Evolutionary conservation across 2,113 vertebrate species (phyloP), one percentile per base, ranked within the genome.

Genomic region (Dipodomys ordii): DNA sequence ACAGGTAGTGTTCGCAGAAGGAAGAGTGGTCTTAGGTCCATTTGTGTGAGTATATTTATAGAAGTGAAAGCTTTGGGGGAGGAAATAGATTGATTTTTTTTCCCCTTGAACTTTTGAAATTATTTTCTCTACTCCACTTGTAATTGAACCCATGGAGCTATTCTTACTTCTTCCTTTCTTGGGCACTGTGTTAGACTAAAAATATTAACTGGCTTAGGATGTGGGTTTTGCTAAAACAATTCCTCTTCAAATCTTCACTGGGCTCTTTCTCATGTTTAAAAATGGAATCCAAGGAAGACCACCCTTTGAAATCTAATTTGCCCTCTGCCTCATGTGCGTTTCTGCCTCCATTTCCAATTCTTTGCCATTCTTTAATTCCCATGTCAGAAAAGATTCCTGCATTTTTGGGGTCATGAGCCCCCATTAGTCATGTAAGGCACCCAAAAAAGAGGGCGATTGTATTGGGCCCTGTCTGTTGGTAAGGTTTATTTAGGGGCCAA

Each of bases 21-120:
- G 82, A 93, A 91, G 71, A 73, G 92, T 96, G 95, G 93, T 97
- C 93, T 92, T 95, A 30, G 79, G 64, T 96, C 83, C 74, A 49
- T 94, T 98, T 98, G 88, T 93, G 30, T 49, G 30, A 53, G 62
- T 85, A 35, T 98, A 97, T 98, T 98, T 98, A 98, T 98, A 97
- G 98, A 97, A 92, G 71, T 71, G 90, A 97, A 94, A 96, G 94
- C 97, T 97, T 76, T 94, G 89, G 92, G 95, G 65, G 96, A 97
- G 88, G 90, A 96, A 94, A 97, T 92, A n/a, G 97, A 98, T 98
- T 98, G 98, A 98, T 98, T 97, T 96, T 96, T 94, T 96, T 97
- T 97, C 96, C 95, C 94, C 97, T 98, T 98, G 97, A 97, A 97
- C 10, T 98, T 97, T 94, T 94, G 92, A 97, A 97, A 97, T 97